Conservation (phyloP, 2,888 invertebrate genomes). For the Yponomeuta malinellus region DNA sequence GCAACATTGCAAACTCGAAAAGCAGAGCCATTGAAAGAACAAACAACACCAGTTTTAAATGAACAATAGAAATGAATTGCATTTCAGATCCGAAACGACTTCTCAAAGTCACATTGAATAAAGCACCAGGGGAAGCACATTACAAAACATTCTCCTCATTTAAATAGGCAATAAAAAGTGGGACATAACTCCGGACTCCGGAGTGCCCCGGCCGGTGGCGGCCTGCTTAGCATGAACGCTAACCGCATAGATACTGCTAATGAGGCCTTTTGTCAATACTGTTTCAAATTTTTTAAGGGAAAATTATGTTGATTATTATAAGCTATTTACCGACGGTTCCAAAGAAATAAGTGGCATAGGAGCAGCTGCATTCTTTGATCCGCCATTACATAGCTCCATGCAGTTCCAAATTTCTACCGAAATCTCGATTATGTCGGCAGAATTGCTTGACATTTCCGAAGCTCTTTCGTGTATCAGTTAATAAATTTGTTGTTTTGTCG, state of each 20-base stretch:
- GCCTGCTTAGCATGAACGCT: background rate
- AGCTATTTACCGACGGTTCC: too few relatives aligned
- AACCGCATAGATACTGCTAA: background rate
- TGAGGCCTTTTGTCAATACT: too few relatives aligned
- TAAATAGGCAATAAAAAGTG: slow-evolving; percentile 12
- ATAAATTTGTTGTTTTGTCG: too few relatives aligned
- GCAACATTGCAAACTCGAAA: background rate
- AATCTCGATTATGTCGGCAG: too few relatives aligned
- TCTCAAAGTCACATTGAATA: background rate
- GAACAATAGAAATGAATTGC: background rate
- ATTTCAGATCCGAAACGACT: slow-evolving; percentile 2
- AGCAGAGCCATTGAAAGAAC: background rate
- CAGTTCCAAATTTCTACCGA: too few relatives aligned
- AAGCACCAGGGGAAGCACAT: background rate
- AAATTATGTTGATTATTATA: too few relatives aligned
- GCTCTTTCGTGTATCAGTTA: too few relatives aligned
- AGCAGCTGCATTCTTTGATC: too few relatives aligned
- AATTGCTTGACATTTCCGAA: too few relatives aligned
- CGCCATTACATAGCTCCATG: too few relatives aligned
- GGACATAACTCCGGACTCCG: background rate
- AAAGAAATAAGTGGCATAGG: too few relatives aligned
- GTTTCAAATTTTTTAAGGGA: too few relatives aligned
- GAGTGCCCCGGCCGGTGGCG: background rate
- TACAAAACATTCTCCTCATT: slow-evolving; percentile 9
- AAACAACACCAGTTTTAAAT: background rate